Evolutionary conservation across 1,140 invertebrate species (phyloP), one percentile per base, ranked within the genome.

Genomic region (Listronotus bonariensis): DNA sequence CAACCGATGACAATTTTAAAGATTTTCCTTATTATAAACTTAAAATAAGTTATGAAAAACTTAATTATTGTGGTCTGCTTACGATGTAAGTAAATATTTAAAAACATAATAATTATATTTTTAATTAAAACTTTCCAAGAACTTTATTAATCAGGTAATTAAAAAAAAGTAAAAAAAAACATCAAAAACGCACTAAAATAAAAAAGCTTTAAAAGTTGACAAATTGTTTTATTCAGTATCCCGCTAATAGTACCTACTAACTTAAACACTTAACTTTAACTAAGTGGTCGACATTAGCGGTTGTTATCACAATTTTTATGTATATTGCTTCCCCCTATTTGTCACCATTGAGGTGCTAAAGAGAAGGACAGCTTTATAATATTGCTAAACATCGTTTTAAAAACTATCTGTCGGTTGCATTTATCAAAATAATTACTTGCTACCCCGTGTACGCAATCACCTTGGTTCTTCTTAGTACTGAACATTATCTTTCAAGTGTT

Each of bases 231-330:
- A 11, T 55, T 10, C 34, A 7, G 20, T 42, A 41, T 42, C 31
- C 32, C 49, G 32, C 15, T 36, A 31, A 52, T n/a, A 41, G 36
- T 18, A 26, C 8, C 14, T 57, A 46, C 43, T 41, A 41, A 26
- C 20, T 5, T 26, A 26, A 26, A 26, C 20, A 26, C 20, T 26
- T 26, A 57, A 41, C 55, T 57, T 3, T 38, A 57, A 38, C 41
- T 59, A 49, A 48, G 46, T 54, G 52, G 52, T 41, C 52, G n/a
- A 41, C 20, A 46, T 45, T 8, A 34, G 8, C 31, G 15, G n/a
- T 60, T 60, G 60, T 63, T 63, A 63, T 63, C 60, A 63, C 20
- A 40, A 54, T 41, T 40, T 54, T 54, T 54, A 41, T 11, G 20
- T 49, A 49, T 49, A 49, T 31, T 49, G 12, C 36, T 46, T 53